These are phyloP conservation scores for Drosophila tripunctata DNA, from an alignment of 2,888 invertebrate species.

Conservation along the genomic window DNA sequence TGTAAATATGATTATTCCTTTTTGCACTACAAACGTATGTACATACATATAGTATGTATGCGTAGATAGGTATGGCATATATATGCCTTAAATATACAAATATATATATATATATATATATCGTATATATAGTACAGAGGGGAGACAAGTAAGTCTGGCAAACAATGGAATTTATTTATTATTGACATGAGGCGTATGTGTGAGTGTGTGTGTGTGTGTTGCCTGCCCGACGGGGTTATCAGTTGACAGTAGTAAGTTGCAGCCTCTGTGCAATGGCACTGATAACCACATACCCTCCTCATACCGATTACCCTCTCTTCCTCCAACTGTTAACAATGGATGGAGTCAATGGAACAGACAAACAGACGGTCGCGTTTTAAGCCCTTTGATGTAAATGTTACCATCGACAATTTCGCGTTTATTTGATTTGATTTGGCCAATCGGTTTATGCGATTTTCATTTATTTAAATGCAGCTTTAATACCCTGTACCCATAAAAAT, in stretches of 20 bases:
- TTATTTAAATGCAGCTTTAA: conserved; percentile 57
- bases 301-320: not conserved
- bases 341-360: conserved; percentile 26
- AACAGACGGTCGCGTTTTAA: conserved; percentile 37
- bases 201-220: conserved; percentile 32
- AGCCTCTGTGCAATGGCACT: conserved; percentile 47
- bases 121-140: conserved; percentile 28
- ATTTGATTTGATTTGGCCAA: conserved; percentile 53
- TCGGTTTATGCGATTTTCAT: conserved; percentile 57
- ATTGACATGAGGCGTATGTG: conserved; percentile 61
- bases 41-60: conserved; percentile 1
- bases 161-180: conserved; percentile 75
- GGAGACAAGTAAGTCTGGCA: conserved; percentile 28
- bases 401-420: conserved; percentile 36
- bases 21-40: conserved; percentile 36
- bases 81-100: conserved; percentile 7
- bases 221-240: conserved; percentile 64
- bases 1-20: conserved; percentile 68
- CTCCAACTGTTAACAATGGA: not conserved
- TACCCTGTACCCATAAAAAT: conserved; percentile 5
- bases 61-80: not conserved
- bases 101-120: conserved; percentile 18
- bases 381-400: conserved; percentile 56
- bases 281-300: conserved; percentile 52
- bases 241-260: conserved; percentile 63